Conservation (phyloP, 2,113 vertebrate species). For the Raja brachyura region DNA sequence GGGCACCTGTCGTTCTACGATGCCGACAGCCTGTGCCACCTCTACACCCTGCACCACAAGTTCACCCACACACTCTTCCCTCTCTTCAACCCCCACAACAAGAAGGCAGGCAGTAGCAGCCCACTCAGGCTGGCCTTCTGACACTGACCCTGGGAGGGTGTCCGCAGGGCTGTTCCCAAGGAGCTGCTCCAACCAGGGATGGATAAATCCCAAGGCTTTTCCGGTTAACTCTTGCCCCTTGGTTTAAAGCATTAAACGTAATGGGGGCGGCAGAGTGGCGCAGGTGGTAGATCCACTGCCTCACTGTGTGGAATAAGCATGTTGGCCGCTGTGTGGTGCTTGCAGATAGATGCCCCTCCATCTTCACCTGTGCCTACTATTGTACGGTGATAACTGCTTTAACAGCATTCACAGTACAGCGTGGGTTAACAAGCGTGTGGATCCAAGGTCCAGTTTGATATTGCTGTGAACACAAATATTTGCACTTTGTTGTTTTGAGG, state of each 20-base stretch:
- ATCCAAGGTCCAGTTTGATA: not conserved
- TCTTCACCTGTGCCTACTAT: no score
- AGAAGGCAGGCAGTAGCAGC: not conserved
- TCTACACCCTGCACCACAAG: conserved; percentile 58
- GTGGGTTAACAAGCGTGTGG: not conserved
- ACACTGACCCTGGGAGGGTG: not conserved
- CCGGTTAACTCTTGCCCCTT: no score
- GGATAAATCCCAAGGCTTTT: not conserved
- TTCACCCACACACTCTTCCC: conserved; percentile 51
- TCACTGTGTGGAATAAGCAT: no score
- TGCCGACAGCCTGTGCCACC: conserved; percentile 44
- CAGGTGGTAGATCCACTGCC: no score
- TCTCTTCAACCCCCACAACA: conserved; percentile 48
- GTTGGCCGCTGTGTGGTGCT: no score
- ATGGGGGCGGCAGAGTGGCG: no score
- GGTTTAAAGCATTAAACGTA: not conserved
- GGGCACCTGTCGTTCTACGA: conserved; percentile 62
- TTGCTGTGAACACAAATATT: not conserved
- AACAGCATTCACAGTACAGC: no score
- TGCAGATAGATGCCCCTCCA: no score
- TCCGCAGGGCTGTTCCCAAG: not conserved
- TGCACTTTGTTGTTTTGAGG: not conserved
- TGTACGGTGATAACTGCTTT: no score
- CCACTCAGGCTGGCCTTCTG: not conserved
- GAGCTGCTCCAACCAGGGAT: not conserved